Evolutionary conservation across 2,113 vertebrate genomes (phyloP), one percentile per base, ranked within the genome.

Genomic region (Lota lota): DNA sequence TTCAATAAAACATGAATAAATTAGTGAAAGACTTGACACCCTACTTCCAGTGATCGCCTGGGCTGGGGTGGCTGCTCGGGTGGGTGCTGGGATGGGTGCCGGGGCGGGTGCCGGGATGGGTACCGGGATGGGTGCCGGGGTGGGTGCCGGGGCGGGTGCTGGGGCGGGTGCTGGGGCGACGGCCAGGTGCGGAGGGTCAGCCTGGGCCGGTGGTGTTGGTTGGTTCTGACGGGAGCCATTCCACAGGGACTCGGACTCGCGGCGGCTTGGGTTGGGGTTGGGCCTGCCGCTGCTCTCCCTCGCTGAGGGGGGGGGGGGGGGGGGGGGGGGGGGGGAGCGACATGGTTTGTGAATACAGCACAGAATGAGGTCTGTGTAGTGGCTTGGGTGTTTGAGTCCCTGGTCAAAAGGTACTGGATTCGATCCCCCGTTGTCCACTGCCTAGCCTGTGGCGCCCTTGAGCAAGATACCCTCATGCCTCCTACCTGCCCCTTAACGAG

Each of bases 141-240:
- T n/a, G n/a, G n/a, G n/a, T n/a, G n/a, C n/a, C n/a, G n/a, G n/a
- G 14, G 61, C 21, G 22, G 24, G 21, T 6, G 53, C 3, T 2
- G 70, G 69, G 14, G 61, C 21, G 22, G 24, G 21, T 6, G 53
- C 3, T 2, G 70, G 69, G 19, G 47, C 8, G 0, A 67, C 51
- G 5, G 20, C 22, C 2, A 68, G 67, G 10, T 8, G 40, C 10
- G 3, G 50, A 14, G 59, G 67, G 69, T 47, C 40, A 8, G 10
- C 7, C 10, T 47, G 40, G 40, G 10, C 40, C 40, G 8, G 40
- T 4, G 28, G 28, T 4, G 28, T 5, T 4, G 28, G 28, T 33
- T 70, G 79, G 63, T 47, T 81, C 69, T 84, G 86, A 66, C 75
- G 85, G 72, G 87, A 79, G 78, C 85, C 65, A 76, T 69, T 86